Conservation (phyloP, 2,113 vertebrate species). For the Catharus minimus region DNA sequence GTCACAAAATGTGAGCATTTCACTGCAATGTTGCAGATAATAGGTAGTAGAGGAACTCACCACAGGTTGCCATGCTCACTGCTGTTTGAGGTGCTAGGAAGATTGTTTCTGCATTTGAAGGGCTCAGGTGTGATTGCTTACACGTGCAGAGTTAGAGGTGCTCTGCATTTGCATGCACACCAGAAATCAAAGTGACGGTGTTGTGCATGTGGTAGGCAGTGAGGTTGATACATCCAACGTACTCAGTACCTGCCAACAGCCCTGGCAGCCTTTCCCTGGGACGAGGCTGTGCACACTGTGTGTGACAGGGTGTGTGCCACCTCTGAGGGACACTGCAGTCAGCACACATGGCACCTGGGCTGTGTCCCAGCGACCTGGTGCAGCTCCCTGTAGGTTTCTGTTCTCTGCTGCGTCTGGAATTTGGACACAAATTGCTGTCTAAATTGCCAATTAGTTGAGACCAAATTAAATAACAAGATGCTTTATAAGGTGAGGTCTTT, state of each 20-base stretch:
- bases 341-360: accelerated
- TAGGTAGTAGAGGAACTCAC: background rate
- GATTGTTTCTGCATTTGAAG: background rate
- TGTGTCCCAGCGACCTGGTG: background rate
- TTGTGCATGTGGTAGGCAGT: background rate
- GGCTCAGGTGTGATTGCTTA: background rate
- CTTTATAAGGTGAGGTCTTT: background rate
- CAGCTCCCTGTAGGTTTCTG: background rate
- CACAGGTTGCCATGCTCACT: background rate
- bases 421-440: background rate
- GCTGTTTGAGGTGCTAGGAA: background rate
- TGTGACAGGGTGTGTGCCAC: background rate
- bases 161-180: background rate
- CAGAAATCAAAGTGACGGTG: background rate
- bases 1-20: constrained; percentile 38
- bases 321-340: background rate
- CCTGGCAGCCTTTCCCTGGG: background rate
- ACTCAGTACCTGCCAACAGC: background rate
- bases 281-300: accelerated
- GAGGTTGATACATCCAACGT: background rate
- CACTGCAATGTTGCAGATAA: constrained; percentile 10
- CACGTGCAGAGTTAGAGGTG: background rate
- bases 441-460: background rate
- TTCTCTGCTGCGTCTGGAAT: background rate
- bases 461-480: background rate